Evolutionary conservation across 2,113 vertebrate species (phyloP).

Genomic region (Tachuris rubrigastra): DNA sequence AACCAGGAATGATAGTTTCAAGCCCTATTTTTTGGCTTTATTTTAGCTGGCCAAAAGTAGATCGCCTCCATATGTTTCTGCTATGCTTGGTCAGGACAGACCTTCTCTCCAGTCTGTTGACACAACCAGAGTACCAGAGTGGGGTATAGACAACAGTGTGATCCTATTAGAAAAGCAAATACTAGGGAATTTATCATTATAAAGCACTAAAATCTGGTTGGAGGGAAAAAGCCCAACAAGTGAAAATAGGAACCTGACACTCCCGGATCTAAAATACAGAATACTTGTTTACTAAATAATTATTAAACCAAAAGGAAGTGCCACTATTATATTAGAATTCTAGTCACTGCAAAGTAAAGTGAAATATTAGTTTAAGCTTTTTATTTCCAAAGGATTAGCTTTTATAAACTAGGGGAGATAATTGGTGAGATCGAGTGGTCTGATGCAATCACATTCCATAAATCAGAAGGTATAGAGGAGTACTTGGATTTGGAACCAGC

Average conservation of each 20-base stretch:
- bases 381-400: not conserved
- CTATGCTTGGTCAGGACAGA: not conserved
- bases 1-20: not conserved
- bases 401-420: not conserved
- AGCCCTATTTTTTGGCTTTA: not conserved
- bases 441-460: rapidly evolving
- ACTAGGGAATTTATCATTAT: not conserved
- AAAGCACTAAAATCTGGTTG: not conserved
- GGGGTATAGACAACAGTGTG: not conserved
- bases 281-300: not conserved
- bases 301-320: not conserved
- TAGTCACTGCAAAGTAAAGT: not conserved
- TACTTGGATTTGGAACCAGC: not conserved
- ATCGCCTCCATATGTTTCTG: not conserved
- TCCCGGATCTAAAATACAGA: not conserved
- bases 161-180: not conserved
- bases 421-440: not conserved
- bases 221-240: not conserved
- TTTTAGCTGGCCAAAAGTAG: not conserved
- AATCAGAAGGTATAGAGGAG: not conserved
- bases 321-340: not conserved
- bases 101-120: not conserved
- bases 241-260: not conserved
- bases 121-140: not conserved
- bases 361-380: not conserved